Conservation (phyloP, 2,888 invertebrate species). For the Agrotis exclamationis region DNA sequence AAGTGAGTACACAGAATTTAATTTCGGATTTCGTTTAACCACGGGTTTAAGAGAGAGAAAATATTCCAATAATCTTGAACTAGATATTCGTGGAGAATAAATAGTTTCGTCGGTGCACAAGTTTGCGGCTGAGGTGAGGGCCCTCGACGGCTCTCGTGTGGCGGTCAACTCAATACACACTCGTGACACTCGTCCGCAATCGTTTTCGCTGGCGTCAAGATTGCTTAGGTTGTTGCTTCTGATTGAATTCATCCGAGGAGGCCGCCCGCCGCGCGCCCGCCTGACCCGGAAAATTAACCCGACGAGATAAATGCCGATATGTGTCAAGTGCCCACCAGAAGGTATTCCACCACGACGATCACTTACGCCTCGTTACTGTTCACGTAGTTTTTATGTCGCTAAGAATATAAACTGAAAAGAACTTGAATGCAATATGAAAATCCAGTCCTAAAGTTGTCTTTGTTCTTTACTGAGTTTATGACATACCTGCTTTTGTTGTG, state of each 20-base stretch:
- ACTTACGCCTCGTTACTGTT: slow-evolving; percentile 51
- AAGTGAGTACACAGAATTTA: slow-evolving; percentile 58
- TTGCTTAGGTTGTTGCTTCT: slow-evolving; percentile 88
- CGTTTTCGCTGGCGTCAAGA: slow-evolving; percentile 83
- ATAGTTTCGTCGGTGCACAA: slow-evolving; percentile 76
- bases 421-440: slow-evolving; percentile 36
- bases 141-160: slow-evolving; percentile 77
- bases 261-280: slow-evolving; percentile 68
- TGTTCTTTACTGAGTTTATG: slow-evolving; percentile 33
- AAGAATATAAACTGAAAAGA: slow-evolving; percentile 26
- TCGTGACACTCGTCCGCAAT: slow-evolving; percentile 84
- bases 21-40: slow-evolving; percentile 55
- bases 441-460: slow-evolving; percentile 21
- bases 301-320: slow-evolving; percentile 83
- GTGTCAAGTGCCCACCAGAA: slow-evolving; percentile 79
- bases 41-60: slow-evolving; percentile 43
- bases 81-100: slow-evolving; percentile 68
- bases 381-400: slow-evolving; percentile 33
- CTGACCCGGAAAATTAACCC: slow-evolving; percentile 85
- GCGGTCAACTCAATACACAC: slow-evolving; percentile 85
- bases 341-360: slow-evolving; percentile 66
- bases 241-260: slow-evolving; percentile 86
- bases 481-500: slow-evolving; percentile 29
- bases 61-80: slow-evolving; percentile 66
- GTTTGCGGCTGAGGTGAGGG: slow-evolving; percentile 77